Base-by-base conservation (phyloP, 2,797 vertebrate species). In the Rhinatrema bivittatum region DNA sequence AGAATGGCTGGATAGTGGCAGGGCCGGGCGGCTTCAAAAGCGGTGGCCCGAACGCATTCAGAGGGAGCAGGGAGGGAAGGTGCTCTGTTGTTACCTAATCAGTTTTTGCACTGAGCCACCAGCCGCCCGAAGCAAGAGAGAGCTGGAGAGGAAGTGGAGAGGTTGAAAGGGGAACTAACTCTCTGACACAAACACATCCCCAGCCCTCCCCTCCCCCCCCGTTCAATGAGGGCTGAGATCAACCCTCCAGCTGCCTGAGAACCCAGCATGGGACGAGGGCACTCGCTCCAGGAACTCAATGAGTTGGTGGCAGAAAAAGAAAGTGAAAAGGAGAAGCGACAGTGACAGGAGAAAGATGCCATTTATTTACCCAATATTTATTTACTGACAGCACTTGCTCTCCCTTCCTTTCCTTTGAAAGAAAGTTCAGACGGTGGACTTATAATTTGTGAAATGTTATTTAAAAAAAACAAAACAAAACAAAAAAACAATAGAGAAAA, bases 41-140 rank as follows among this genome's bases (percentile, higher is more conserved):
- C 86, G 70, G 73, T 76, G 78, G 85, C 76, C 63, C 74, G 66
- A 59, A 65, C 53, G 59, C 65, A 87, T 86, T 84, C 81, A 87
- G 76, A 72, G 65, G 46, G 70, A 81, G 80, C 83, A 83, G 81
- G 62, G 72, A 87, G 82, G 85, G 92, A 91, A 90, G 91, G 87
- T 93, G 87, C 88, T 96, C 94, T 94, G 87, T 97, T 96, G 92
- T 96, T 84, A 81, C 82, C 77, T 93, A 96, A 98, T 98, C 90
- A 82, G 74, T 81, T 86, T 87, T 81, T 74, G 84, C 81, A 80
- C 91, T 81, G 70, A 91, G 87, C 91, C 90, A 94, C 93, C 95
- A 94, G 92, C 87, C 85, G 65, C 85, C 81, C 82, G 75, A 79
- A 68, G 77, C 74, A 71, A 70, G 78, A 81, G 77, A 65, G 78